phyloP scores from a whole-genome alignment of 2,888 invertebrate species.

The Pandemis cinnamomeana region DNA sequence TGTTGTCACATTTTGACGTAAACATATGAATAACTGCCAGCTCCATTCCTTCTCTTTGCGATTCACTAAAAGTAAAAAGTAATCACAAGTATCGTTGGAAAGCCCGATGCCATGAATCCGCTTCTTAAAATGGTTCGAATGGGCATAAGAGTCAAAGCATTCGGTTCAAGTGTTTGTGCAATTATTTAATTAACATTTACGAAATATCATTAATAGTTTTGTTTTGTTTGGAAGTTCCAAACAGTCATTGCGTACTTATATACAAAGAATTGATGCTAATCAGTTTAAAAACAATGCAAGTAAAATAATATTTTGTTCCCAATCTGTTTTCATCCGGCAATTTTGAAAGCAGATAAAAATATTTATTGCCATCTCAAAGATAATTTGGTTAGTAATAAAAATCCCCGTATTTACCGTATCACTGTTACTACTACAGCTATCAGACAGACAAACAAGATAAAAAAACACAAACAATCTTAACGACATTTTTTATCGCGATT shows the following conservation, averaged over 20 bases:
- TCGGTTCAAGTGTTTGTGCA: no score
- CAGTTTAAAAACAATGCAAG: neutral
- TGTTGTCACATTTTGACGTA: no score
- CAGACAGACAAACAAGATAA: slow-evolving; percentile 71
- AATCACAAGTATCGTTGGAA: neutral
- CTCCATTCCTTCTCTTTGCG: no score
- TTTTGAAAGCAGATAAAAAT: slow-evolving; percentile 40
- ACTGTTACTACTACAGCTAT: slow-evolving; percentile 60
- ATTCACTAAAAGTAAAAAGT: no score
- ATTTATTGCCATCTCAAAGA: slow-evolving; percentile 54
- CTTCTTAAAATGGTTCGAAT: neutral
- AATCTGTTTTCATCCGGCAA: slow-evolving; percentile 19
- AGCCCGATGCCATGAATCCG: neutral
- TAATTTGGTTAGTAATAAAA: slow-evolving; percentile 64
- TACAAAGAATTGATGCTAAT: neutral
- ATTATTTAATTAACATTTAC: no score
- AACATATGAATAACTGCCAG: no score
- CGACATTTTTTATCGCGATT: slow-evolving; percentile 71
- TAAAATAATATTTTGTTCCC: slow-evolving; percentile 2
- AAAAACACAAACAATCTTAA: slow-evolving; percentile 72
- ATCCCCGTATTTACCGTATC: slow-evolving; percentile 69
- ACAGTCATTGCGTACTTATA: neutral
- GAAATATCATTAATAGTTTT: no score
- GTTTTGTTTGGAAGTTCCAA: neutral
- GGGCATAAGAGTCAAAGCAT: no score